phyloP scores from a whole-genome alignment of 2,113 vertebrate genomes.

The Plecotus auritus region DNA sequence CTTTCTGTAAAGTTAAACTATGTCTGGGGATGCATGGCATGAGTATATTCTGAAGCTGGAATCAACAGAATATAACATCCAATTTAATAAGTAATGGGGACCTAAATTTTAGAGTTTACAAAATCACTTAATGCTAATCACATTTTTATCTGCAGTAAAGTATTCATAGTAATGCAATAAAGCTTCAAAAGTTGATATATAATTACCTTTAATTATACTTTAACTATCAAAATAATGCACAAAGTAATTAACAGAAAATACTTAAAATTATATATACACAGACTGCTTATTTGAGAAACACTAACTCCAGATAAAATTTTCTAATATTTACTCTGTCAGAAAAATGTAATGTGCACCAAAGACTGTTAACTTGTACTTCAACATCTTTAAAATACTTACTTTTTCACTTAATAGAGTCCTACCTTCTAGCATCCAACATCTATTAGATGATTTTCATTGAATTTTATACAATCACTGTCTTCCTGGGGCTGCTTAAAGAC shows the following conservation, averaged over 20 bases:
- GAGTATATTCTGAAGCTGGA: neutral
- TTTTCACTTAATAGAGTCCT: neutral
- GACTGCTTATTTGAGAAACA: neutral
- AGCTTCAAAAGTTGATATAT: neutral
- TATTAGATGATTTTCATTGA: neutral
- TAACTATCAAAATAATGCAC: neutral
- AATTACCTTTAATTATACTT: neutral
- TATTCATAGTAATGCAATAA: neutral
- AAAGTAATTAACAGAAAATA: neutral
- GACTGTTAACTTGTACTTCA: neutral
- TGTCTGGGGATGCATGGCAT: rapidly evolving
- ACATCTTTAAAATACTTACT: neutral
- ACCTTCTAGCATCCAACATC: neutral
- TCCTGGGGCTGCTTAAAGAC: neutral
- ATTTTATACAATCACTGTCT: neutral
- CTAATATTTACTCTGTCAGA: neutral
- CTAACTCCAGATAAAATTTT: neutral
- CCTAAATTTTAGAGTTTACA: neutral
- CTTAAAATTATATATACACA: neutral
- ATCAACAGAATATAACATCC: neutral
- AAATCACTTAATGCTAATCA: neutral
- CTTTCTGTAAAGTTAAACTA: neutral
- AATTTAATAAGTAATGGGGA: neutral
- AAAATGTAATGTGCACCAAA: neutral
- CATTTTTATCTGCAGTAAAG: neutral